Percentiles rank a stretch among this genome's conserved stretches.
Evolutionary conservation across 1,140 invertebrate genomes (phyloP).

Genomic region (Heliconius hewitsoni): DNA sequence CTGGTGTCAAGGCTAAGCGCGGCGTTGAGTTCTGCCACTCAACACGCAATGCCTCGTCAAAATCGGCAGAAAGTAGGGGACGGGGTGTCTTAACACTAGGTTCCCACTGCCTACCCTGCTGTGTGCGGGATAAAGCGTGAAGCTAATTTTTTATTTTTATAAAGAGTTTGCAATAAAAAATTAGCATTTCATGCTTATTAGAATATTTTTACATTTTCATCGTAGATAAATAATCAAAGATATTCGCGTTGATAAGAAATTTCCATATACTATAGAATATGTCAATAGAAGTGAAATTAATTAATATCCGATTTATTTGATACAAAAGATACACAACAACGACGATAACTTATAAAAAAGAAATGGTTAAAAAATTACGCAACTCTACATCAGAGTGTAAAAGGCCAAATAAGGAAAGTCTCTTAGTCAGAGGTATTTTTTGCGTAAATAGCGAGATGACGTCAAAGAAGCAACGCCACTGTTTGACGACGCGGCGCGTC

Average conservation of each 20-base stretch:
- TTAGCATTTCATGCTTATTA: neutral
- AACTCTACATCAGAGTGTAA: neutral
- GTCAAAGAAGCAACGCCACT: conserved; percentile 24
- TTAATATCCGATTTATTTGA: too few species aligned
- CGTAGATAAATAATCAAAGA: neutral
- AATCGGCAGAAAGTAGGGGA: too few species aligned
- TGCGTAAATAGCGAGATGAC: conserved; percentile 27
- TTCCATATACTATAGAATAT: neutral
- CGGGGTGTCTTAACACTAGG: too few species aligned
- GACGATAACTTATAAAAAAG: neutral
- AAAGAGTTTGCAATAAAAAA: neutral
- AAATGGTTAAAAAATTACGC: neutral
- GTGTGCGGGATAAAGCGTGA: too few species aligned
- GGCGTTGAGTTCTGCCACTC: too few species aligned
- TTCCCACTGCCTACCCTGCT: too few species aligned
- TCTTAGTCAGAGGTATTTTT: conserved; percentile 23
- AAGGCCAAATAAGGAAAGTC: conserved; percentile 15
- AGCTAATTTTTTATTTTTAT: neutral
- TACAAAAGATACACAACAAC: neutral
- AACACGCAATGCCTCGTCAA: too few species aligned
- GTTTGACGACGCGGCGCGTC: conserved; percentile 16
- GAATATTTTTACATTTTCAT: neutral
- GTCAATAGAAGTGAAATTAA: too few species aligned
- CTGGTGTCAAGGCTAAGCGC: too few species aligned
- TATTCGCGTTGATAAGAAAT: neutral